Evolutionary conservation across 2,888 invertebrate species (phyloP).

Genomic region (Blera fallax): DNA sequence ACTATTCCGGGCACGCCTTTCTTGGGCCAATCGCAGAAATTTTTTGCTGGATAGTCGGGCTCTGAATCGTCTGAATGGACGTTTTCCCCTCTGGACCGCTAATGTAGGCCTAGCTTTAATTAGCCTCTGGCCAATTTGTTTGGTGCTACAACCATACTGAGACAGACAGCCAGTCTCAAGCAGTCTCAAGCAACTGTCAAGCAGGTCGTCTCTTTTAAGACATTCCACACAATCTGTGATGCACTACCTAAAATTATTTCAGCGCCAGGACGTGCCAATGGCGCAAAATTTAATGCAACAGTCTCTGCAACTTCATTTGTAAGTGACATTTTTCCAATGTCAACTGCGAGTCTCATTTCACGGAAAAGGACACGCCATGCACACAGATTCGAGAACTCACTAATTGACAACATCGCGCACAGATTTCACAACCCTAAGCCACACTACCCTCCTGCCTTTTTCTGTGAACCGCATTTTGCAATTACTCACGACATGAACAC

Average conservation of each 20-base stretch:
- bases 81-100: no score
- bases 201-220: no score
- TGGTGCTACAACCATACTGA: no score
- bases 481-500: conserved; percentile 20
- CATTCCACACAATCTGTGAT: no score
- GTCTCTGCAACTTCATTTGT: neutral
- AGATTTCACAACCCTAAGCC: neutral
- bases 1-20: no score
- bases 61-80: no score
- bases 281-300: neutral
- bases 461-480: conserved; percentile 5
- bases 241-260: neutral
- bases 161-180: no score
- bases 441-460: neutral
- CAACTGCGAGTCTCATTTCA: neutral
- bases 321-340: neutral
- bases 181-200: no score
- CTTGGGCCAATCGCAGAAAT: no score
- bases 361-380: neutral
- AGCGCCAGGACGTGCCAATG: neutral
- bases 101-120: no score
- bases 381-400: neutral
- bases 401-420: conserved; percentile 7
- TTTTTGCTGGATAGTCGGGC: no score
- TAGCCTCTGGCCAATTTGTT: no score